Percentiles rank a stretch among this genome's conserved stretches.
phyloP scores from a whole-genome alignment of 2,113 vertebrate species.

The Sturnira hondurensis region DNA sequence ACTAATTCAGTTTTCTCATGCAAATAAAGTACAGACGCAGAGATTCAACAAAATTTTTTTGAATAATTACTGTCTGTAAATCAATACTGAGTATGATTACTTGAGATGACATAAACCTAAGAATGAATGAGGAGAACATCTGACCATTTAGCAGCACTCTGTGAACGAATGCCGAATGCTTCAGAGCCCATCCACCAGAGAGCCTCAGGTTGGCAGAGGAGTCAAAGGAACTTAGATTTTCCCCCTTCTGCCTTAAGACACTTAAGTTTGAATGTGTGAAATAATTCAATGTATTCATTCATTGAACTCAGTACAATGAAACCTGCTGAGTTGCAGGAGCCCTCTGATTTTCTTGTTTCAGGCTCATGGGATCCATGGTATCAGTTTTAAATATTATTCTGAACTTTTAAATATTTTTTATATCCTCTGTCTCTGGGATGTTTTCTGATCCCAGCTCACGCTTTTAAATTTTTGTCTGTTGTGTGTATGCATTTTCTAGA shows the following conservation, averaged over 20 bases:
- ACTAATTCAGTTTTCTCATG: not conserved
- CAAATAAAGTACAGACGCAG: not conserved
- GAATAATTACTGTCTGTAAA: conserved; percentile 41
- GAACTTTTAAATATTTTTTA: not conserved
- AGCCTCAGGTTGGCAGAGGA: not conserved
- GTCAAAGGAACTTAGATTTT: not conserved
- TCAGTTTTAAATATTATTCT: not conserved
- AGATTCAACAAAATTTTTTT: conserved; percentile 15
- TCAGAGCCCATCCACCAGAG: not conserved
- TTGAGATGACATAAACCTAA: conserved; percentile 1
- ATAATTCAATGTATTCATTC: not conserved
- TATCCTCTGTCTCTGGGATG: not conserved
- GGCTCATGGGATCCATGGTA: not conserved
- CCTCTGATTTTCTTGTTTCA: not conserved
- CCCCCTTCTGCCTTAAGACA: not conserved
- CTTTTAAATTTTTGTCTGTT: not conserved
- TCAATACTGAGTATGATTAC: conserved; percentile 36
- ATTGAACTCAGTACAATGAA: not conserved
- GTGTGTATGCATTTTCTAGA: not conserved
- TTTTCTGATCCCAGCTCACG: not conserved
- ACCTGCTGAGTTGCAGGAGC: not conserved
- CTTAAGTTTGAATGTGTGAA: not conserved
- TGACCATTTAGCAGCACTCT: not conserved
- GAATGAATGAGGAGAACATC: conserved; percentile 38
- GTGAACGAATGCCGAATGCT: not conserved